Percentiles rank a stretch among this genome's conserved stretches.
Conservation (phyloP, 2,888 invertebrate genomes). For the Campoplex nolae region DNA sequence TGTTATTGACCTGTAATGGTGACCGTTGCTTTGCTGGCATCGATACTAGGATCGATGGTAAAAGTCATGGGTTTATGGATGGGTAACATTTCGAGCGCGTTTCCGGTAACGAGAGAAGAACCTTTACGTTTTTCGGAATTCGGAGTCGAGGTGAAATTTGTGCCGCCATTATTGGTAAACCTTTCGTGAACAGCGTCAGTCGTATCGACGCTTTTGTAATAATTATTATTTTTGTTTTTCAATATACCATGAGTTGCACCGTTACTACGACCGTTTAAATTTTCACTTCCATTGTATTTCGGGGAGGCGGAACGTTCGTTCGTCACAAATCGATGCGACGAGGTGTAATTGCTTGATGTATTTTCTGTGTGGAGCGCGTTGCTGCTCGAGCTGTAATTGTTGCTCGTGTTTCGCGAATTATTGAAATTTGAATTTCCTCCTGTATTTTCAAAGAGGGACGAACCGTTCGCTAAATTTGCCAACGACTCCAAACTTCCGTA, state of each 20-base stretch:
- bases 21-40: slow-evolving; percentile 85
- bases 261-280: slow-evolving; percentile 71
- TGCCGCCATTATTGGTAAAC: slow-evolving; percentile 74
- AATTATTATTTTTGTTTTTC: slow-evolving; percentile 81
- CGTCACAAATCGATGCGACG: slow-evolving; percentile 72
- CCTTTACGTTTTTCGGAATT: slow-evolving; percentile 70
- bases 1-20: slow-evolving; percentile 84
- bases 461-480: slow-evolving; percentile 89
- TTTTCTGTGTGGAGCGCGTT: slow-evolving; percentile 81
- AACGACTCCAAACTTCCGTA: slow-evolving; percentile 90
- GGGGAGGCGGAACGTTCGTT: slow-evolving; percentile 75
- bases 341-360: slow-evolving; percentile 72
- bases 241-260: slow-evolving; percentile 80
- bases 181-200: slow-evolving; percentile 78
- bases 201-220: slow-evolving; percentile 77
- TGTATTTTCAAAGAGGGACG: slow-evolving; percentile 86
- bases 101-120: slow-evolving; percentile 85
- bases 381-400: slow-evolving; percentile 77
- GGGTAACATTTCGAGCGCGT: slow-evolving; percentile 87
- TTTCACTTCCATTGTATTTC: slow-evolving; percentile 74
- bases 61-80: slow-evolving; percentile 87
- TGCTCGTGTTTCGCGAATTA: slow-evolving; percentile 79
- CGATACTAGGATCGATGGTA: slow-evolving; percentile 85
- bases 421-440: slow-evolving; percentile 86
- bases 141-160: slow-evolving; percentile 64